Base-by-base conservation (phyloP, 2,113 vertebrate genomes). In the Buteo buteo region DNA sequence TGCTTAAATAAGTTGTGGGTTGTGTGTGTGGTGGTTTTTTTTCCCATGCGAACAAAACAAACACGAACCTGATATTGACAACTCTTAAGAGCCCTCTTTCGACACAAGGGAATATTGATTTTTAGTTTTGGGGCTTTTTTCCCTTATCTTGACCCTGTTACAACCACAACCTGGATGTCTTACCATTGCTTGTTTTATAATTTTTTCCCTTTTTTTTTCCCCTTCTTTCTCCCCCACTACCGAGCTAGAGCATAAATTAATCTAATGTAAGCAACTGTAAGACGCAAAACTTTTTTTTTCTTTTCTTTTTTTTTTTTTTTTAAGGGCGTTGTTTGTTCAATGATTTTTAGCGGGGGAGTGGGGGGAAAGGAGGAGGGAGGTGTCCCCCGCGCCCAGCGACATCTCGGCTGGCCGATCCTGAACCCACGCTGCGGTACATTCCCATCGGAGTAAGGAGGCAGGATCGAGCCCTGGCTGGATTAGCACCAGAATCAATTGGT, bases 401-500 rank as follows among this genome's bases (percentile, higher is more conserved):
- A 57, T 90, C 82, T 64, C 66, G 29, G 7, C 69, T 87, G 59
- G 76, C 85, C 25, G 76, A 84, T 83, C 83, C 70, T 90, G 59
- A 72, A 50, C 82, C 57, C 52, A 77, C 32, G 12, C 61, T 82
- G 76, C 17, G n/a, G 40, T 86, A 58, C 76, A 21, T 74, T 90
- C 90, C 78, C 66, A 42, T n/a, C 11, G 49, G 93, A 83, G 70
- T 73, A 93, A 97, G 90, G 88, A 92, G 76, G 70, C 88, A 94
- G 89, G 90, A 96, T 96, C 71, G 62, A 94, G 92, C 85, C 94
- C 76, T 67, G 55, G 24, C 76, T 93, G 93, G 93, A 90, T 90
- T 90, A 91, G 62, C 72, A 92, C 79, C 49, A 88, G 64, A 90
- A 97, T 97, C 92, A 95, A 85, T 96, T 86, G 88, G 59, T 92